Percentiles rank a stretch among this genome's conserved stretches.
phyloP scores from a whole-genome alignment of 2,113 vertebrate genomes.

The Serinus canaria region DNA sequence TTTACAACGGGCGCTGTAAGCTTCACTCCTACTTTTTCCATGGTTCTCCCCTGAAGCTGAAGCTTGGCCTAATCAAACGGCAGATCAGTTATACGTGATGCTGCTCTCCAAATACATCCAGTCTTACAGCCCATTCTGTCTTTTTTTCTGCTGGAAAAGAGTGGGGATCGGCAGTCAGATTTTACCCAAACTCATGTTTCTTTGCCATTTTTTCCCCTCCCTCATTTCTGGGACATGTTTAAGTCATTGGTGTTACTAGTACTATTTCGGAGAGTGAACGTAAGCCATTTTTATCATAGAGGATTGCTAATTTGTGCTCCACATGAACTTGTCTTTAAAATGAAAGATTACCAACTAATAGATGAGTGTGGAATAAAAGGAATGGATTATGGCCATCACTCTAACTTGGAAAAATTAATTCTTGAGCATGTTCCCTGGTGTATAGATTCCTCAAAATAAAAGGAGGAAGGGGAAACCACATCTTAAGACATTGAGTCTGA shows the following conservation, averaged over 20 bases:
- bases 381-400: background rate
- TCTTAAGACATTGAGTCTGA: background rate
- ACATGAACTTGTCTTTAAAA: background rate
- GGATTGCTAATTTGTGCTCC: background rate
- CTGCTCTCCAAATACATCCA: background rate
- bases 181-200: background rate
- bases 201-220: rapidly evolving
- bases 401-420: background rate
- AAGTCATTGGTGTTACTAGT: background rate
- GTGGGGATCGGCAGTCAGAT: background rate
- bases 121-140: background rate
- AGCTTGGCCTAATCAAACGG: background rate
- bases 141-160: background rate
- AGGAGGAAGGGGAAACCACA: background rate
- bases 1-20: background rate
- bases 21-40: background rate
- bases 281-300: background rate
- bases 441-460: background rate
- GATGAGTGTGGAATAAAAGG: background rate
- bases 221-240: background rate
- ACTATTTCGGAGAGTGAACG: background rate
- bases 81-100: background rate
- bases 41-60: background rate
- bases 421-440: background rate
- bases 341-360: background rate